Percentiles rank a stretch among this genome's conserved stretches.
Evolutionary conservation across 2,113 vertebrate genomes (phyloP).

Genomic region (Mustela nigripes): DNA sequence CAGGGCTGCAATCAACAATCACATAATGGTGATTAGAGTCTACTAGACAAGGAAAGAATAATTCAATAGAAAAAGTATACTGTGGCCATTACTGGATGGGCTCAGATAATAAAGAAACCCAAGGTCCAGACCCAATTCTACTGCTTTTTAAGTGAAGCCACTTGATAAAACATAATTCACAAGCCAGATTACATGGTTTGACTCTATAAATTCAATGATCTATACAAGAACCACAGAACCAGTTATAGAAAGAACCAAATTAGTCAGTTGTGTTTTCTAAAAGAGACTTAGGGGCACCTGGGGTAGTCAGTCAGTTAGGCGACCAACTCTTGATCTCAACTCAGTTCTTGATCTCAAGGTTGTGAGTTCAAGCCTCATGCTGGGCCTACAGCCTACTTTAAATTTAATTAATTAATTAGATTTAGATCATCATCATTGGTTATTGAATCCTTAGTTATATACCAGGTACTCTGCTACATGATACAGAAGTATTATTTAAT

Average conservation of each 20-base stretch:
- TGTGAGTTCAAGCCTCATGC: not conserved
- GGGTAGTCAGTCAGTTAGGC: not conserved
- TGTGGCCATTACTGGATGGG: not conserved
- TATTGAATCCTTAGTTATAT: not conserved
- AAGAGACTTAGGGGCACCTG: not conserved
- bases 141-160: not conserved
- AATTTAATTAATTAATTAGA: not conserved
- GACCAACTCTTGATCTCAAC: not conserved
- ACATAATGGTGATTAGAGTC: not conserved
- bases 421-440: not conserved
- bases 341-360: not conserved
- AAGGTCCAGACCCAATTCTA: fast-evolving
- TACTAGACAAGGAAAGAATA: not conserved
- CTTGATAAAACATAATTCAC: not conserved
- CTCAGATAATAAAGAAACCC: not conserved
- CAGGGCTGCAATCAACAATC: not conserved
- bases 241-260: not conserved
- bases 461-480: not conserved
- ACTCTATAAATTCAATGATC: not conserved
- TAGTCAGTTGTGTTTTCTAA: not conserved
- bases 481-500: not conserved
- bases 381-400: not conserved
- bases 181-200: not conserved
- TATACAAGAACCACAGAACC: not conserved
- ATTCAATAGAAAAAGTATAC: not conserved